A percentile compares a stretch with the other conserved stretches of the same genome.
phyloP scores from a whole-genome alignment of 2,113 vertebrate species.

The Dinomys branickii region DNA sequence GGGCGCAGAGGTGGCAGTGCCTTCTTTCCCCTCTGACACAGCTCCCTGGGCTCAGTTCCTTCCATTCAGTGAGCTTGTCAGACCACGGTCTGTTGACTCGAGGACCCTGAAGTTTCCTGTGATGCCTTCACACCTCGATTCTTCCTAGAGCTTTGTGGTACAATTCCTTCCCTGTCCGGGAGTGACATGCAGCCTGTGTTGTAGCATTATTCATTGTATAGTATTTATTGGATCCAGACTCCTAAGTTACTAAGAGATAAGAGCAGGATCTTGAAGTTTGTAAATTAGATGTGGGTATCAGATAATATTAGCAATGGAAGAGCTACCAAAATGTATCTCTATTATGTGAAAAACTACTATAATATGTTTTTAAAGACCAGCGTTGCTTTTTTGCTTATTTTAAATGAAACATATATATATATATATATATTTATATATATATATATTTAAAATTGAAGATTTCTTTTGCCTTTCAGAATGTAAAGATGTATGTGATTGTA shows the following conservation, averaged over 20 bases:
- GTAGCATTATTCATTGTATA: conserved; percentile 10
- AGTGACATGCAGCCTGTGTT: conserved; percentile 18
- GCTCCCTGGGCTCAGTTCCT: not conserved
- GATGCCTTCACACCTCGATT: not conserved
- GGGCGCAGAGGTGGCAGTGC: not conserved
- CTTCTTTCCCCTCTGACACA: not conserved
- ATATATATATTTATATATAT: no score
- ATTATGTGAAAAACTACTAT: conserved; percentile 49
- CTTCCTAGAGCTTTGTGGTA: not conserved
- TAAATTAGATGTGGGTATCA: conserved; percentile 10
- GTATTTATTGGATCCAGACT: conserved; percentile 64
- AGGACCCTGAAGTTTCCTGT: not conserved
- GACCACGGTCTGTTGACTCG: not conserved
- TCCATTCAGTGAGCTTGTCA: not conserved
- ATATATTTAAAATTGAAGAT: conserved; percentile 19
- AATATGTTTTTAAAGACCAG: conserved; percentile 48
- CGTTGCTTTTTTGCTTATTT: conserved; percentile 49
- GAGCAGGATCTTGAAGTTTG: conserved; percentile 19
- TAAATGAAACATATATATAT: not conserved
- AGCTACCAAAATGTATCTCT: conserved; percentile 21
- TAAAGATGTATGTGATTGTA: not conserved
- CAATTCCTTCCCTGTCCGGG: not conserved
- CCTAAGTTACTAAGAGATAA: conserved; percentile 45
- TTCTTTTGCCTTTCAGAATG: conserved; percentile 64
- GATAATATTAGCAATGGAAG: conserved; percentile 40